A percentile compares a stretch with the other conserved stretches of the same genome.
phyloP scores from a whole-genome alignment of 2,113 vertebrate species.

The Marmota monax region DNA sequence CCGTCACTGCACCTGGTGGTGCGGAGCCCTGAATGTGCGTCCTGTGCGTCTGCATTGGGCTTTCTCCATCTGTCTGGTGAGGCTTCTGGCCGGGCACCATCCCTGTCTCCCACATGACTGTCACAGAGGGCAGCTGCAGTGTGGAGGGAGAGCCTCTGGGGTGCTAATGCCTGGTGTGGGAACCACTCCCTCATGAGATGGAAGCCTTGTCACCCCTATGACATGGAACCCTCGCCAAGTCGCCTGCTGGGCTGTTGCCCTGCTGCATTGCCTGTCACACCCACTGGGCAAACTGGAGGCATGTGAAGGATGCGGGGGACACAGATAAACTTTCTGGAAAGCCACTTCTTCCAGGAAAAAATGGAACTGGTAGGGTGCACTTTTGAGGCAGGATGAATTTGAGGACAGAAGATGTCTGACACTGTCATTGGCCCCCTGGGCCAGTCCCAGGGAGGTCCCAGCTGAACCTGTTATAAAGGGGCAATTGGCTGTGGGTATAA shows the following conservation, averaged over 20 bases:
- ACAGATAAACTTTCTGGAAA: no score
- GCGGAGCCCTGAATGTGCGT: accelerated
- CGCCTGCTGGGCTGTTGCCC: not conserved
- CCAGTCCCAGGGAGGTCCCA: accelerated
- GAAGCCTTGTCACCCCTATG: no score
- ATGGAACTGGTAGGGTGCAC: accelerated
- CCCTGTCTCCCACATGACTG: accelerated
- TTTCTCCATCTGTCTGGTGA: no score
- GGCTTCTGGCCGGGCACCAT: not conserved
- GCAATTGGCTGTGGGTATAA: accelerated
- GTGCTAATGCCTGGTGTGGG: not conserved
- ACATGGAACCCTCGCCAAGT: accelerated
- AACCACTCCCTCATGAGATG: no score
- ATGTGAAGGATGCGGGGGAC: no score
- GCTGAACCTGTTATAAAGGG: accelerated
- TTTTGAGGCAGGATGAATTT: no score
- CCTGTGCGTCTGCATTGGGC: no score
- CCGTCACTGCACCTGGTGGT: accelerated
- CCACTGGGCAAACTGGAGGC: accelerated
- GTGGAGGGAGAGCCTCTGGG: accelerated
- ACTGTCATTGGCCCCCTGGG: not conserved
- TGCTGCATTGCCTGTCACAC: accelerated
- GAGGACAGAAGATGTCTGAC: not conserved
- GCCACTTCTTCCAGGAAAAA: not conserved
- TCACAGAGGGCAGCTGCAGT: accelerated